Base-by-base conservation (phyloP, 2,888 invertebrate genomes). In the Rapana venosa region DNA sequence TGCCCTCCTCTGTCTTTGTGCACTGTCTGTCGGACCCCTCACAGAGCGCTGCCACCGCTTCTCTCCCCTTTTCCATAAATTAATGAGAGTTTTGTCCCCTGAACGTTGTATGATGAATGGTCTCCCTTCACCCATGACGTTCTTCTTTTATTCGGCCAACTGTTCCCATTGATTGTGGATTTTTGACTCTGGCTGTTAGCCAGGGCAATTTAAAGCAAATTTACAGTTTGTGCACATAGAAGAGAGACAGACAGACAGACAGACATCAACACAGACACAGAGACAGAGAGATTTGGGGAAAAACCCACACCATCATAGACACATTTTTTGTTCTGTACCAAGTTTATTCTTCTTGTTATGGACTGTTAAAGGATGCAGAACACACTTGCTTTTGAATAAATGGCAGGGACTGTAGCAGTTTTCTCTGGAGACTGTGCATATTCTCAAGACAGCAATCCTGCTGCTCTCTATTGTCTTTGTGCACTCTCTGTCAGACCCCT, bases 51-150 rank as follows among this genome's bases (percentile, higher is more conserved):
- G 84, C 84, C 26, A 0, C 81, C 35, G n/a, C 88, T 15, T 30
- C 47, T 81, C 81, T 58, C 58, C 58, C 81, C 81, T 32, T 47
- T 32, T 35, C 61, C 88, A 61, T 88, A 30, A 88, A 61, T 56
- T 81, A 47, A n/a, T 8, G 83, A 26, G 81, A 81, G 66, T 70
- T 56, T 81, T 70, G 66, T 81, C 74, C 84, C 47, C 70, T 66
- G 84, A 88, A 84, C 36, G 84, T 70, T 36, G 84, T 56, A 61
- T 88, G 88, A 88, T 88, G 84, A 88, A 88, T 88, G 84, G 83
- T 83, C 70, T 81, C 70, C 58, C 81, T 81, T 88, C 83, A 84
- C 84, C 56, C 56, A 32, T 88, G 81, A 32, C 58, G n/a, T 47
- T 84, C 84, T 66, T 58, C 84, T 56, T 84, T 84, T 84, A 35